Base-by-base conservation (phyloP, 2,113 vertebrate genomes). In the Oreochromis niloticus region DNA sequence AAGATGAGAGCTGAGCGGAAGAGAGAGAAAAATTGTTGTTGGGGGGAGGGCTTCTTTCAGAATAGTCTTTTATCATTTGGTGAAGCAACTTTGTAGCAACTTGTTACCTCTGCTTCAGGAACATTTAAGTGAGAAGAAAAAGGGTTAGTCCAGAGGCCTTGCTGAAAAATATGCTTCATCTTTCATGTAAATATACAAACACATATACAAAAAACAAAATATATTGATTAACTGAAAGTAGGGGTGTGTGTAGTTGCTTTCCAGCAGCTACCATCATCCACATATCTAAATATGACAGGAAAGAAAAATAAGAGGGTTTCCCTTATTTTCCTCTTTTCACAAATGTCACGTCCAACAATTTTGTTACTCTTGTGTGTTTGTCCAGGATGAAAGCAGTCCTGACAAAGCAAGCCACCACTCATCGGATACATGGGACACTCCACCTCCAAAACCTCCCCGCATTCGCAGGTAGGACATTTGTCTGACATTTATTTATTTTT, bases 391-490 rank as follows among this genome's bases (percentile, higher is more conserved):
- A 93, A 96, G 97, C 84, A 98, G 96, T 90, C 96, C 97, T 46
- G 97, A 98, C 93, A 98, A 97, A 92, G 84, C 94, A 12, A 84
- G 96, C 84, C 96, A 94, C 61, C 97, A 96, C 27, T 95, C 96
- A 82, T 96, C 97, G 13, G 94, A 97, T 41, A 96, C 97, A 91
- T 97, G 97, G 95, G 99, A 99, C 95, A 97, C 97, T 10, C 99
- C 99, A 4, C 98, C 98, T 88, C 98, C 99, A 46, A 99, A 99
- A 93, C 99, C 98, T 79, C 99, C 99, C 50, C 96, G 98, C 82
- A 97, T 98, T 50, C 98, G 98, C 94, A 99, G 98, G 99, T 99
- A 92, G 93, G 82, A 79, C 50, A 1, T 78, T 63, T 36, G 9
- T 30, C 4, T 54, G 68, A 46, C 22, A 1, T 46, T 27, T 56